phyloP scores from a whole-genome alignment of 2,113 vertebrate species.

The Typhlomys cinereus region DNA sequence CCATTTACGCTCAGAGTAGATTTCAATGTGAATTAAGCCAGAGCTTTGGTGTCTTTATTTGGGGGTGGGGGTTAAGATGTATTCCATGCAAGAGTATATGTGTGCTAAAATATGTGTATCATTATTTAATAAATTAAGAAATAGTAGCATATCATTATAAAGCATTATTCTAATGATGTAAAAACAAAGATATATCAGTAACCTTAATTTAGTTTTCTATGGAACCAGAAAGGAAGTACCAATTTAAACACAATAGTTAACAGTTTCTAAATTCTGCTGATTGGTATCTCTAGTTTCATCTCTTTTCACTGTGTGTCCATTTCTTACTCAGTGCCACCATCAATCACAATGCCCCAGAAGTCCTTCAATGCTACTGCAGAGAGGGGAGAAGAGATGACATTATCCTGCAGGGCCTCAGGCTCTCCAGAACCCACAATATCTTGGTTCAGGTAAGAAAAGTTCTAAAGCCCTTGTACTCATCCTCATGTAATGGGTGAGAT shows the following conservation, averaged over 20 bases:
- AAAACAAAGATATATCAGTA: background rate
- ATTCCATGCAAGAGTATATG: constrained; percentile 11
- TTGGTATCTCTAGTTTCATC: background rate
- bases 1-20: constrained; percentile 60
- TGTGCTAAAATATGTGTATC: background rate
- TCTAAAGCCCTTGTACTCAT: background rate
- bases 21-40: background rate
- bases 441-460: constrained; percentile 92
- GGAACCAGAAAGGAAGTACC: background rate
- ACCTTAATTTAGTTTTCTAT: background rate
- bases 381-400: constrained; percentile 92
- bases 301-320: background rate
- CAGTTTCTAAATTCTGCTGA: background rate
- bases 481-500: fast-evolving
- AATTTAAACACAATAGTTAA: background rate
- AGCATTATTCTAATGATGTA: background rate
- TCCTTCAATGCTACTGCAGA: constrained; percentile 97
- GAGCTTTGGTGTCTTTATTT: background rate
- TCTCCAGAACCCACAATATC: constrained; percentile 93
- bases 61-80: no score
- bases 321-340: constrained; percentile 91
- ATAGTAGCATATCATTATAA: background rate
- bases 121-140: constrained; percentile 11
- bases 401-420: constrained; percentile 93
- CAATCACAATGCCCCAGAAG: constrained; percentile 90